Evolutionary conservation across 2,888 invertebrate species (phyloP), one percentile per base, ranked within the genome.

Genomic region (Achlya flavicornis): DNA sequence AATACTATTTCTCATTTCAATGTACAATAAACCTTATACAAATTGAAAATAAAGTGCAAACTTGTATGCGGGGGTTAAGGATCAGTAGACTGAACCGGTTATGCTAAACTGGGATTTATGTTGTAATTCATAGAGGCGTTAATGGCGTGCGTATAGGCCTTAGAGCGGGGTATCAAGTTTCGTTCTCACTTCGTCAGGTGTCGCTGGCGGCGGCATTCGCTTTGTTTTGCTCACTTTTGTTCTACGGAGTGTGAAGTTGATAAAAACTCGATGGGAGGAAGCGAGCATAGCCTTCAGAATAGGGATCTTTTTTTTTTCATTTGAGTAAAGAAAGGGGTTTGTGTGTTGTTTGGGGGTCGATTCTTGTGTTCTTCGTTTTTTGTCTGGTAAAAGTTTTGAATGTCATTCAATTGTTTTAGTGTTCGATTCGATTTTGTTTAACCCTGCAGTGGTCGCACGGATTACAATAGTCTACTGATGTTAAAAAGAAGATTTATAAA

Each of bases 181-280:
- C 93, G 80, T 90, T 92, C 90, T 89, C 92, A 91, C 92, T 90
- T 88, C 90, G 85, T 90, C 91, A 92, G 91, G 92, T 92, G 92
- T 92, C 92, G 92, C 90, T 88, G 74, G 84, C 89, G 88, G 90
- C 90, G 88, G 90, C 90, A 83, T 81, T 41, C 81, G 85, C 86
- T 88, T 90, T 89, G 86, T 91, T 91, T 91, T 91, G 84, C 79
- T 87, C 85, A 77, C 89, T 90, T 91, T 92, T 91, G 90, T 92
- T 91, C 89, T 90, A 88, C 81, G 80, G 85, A 89, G 91, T 91
- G 91, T 91, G 90, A 90, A 91, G 86, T 86, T 85, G 87, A 89
- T 87, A 88, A 90, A 90, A 88, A 86, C 81, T 81, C 73, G 76
- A 80, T 72, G 81, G 83, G 87, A 90, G 87, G 88, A 88, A 88